Conservation (phyloP, 2,113 vertebrate species). For the Oncorhynchus gorbuscha region DNA sequence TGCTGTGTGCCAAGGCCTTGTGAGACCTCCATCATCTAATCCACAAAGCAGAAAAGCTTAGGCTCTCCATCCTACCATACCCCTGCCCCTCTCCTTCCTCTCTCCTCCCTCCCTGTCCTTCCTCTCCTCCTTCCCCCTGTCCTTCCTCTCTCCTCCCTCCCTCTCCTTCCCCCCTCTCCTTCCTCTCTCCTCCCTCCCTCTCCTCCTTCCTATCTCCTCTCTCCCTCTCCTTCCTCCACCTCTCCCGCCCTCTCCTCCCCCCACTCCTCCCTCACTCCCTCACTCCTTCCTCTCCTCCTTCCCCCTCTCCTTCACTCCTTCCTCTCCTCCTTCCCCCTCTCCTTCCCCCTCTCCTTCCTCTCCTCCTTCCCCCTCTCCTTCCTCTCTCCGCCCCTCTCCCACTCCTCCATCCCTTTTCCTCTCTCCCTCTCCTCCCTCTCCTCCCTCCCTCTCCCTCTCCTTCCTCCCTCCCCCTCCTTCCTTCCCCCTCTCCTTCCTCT, state of each 20-base stretch:
- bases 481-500: not conserved
- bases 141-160: not conserved
- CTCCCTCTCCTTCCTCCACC: not conserved
- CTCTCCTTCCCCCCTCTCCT: not conserved
- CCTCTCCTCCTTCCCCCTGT: constrained; percentile 34
- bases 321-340: too few relatives aligned
- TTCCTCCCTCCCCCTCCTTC: too few relatives aligned
- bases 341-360: too few relatives aligned
- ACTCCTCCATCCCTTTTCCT: constrained; percentile 20
- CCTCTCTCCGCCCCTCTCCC: constrained; percentile 52
- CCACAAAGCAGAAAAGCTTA: not conserved
- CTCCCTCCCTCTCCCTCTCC: not conserved
- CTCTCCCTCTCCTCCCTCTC: not conserved
- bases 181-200: not conserved
- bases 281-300: too few relatives aligned
- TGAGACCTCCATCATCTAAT: not conserved
- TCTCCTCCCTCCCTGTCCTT: too few relatives aligned
- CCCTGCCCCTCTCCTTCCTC: too few relatives aligned
- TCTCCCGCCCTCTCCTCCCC: rapidly evolving
- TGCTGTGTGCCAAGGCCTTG: not conserved
- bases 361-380: too few relatives aligned
- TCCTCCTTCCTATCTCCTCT: constrained; percentile 7
- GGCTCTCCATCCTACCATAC: not conserved
- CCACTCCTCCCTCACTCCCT: too few relatives aligned
- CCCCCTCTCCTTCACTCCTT: rapidly evolving